phyloP scores from a whole-genome alignment of 2,113 vertebrate genomes.

The Corythoichthys intestinalis region DNA sequence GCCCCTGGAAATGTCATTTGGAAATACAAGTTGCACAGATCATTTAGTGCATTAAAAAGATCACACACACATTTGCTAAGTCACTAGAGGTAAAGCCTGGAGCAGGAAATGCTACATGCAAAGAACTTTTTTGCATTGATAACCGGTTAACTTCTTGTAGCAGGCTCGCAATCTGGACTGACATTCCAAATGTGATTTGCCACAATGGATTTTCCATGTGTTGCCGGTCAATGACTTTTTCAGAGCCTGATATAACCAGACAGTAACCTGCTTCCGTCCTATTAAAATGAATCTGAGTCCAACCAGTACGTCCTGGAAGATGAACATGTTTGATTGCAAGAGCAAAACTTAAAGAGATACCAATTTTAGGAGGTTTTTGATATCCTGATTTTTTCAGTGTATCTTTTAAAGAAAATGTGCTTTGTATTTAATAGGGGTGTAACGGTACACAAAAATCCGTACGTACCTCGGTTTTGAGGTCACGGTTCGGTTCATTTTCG shows the following conservation, averaged over 20 bases:
- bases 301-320: too few species aligned
- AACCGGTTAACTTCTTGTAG: slow-evolving; percentile 65
- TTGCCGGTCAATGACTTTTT: slow-evolving; percentile 56
- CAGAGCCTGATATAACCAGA: slow-evolving; percentile 51
- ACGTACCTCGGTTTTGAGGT: too few species aligned
- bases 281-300: slow-evolving; percentile 28
- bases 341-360: too few species aligned
- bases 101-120: slow-evolving; percentile 40
- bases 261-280: slow-evolving; percentile 50
- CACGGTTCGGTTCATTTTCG: too few species aligned
- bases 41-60: slow-evolving; percentile 47
- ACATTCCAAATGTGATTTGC: slow-evolving; percentile 40
- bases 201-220: slow-evolving; percentile 23
- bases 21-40: slow-evolving; percentile 32
- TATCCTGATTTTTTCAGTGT: too few species aligned
- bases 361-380: too few species aligned
- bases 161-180: slow-evolving; percentile 55
- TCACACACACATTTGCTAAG: slow-evolving; percentile 66
- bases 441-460: too few species aligned
- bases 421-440: too few species aligned
- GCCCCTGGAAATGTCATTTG: slow-evolving; percentile 29
- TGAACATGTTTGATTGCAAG: too few species aligned
- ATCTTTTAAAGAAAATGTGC: too few species aligned
- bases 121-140: slow-evolving; percentile 56
- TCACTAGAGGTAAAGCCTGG: slow-evolving; percentile 56